Percentiles rank a stretch among this genome's conserved stretches.
Evolutionary conservation across 2,888 invertebrate species (phyloP).

Genomic region (Eupithecia inturbata): DNA sequence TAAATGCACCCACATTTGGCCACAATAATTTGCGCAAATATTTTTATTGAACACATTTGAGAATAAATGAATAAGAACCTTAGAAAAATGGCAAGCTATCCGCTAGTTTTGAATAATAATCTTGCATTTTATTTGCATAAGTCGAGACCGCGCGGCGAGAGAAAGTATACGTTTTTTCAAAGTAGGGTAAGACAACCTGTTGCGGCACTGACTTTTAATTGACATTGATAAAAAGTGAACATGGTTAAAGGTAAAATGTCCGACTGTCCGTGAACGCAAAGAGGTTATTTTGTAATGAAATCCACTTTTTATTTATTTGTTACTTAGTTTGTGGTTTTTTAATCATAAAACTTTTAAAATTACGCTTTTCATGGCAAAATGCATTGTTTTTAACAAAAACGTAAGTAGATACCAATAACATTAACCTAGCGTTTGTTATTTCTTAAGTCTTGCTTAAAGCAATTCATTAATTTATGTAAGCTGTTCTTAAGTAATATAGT

Average conservation of each 20-base stretch:
- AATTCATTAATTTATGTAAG: not conserved
- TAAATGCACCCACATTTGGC: not conserved
- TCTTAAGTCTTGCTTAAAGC: not conserved
- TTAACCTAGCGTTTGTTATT: not conserved
- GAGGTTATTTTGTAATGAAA: conserved; percentile 24
- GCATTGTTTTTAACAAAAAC: not conserved
- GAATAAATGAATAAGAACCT: not conserved
- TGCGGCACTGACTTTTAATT: conserved; percentile 56
- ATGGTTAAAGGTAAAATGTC: conserved; percentile 33
- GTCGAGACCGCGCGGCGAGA: conserved; percentile 27
- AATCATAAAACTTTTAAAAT: not conserved
- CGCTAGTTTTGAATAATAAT: conserved; percentile 28
- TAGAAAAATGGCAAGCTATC: not conserved
- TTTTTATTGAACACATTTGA: not conserved
- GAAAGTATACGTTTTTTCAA: conserved; percentile 37
- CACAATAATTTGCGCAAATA: not conserved
- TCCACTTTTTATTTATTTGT: conserved; percentile 6
- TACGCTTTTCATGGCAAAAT: not conserved
- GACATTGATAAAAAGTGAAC: conserved; percentile 56
- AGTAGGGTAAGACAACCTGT: conserved; percentile 47
- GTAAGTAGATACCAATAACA: not conserved
- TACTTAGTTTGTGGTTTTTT: not conserved
- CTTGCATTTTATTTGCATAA: conserved; percentile 37
- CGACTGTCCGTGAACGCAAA: conserved; percentile 23
- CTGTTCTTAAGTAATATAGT: not conserved